Base-by-base conservation (phyloP, 2,797 vertebrate species). In the Crocodylus rhombifer region DNA sequence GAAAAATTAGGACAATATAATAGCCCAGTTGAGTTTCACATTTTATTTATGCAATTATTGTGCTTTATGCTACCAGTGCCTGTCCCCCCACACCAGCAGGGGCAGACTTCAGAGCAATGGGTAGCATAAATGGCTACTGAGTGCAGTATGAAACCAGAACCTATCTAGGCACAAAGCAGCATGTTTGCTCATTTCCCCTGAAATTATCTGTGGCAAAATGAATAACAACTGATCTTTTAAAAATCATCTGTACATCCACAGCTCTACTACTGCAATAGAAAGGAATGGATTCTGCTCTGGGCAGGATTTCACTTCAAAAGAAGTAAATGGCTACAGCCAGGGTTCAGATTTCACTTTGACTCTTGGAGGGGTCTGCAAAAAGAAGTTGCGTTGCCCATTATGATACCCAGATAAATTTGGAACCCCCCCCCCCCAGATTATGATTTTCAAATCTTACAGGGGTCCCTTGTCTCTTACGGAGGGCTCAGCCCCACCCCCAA, bases 1-100 rank as follows among this genome's bases (percentile, higher is more conserved):
- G 80, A 67, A 93, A 79, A 90, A 77, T 60, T 0, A 61, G 30
- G 65, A 13, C 67, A 7, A 55, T 78, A 80, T 85, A 55, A 95
- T 91, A 93, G 78, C 65, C 76, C 93, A 80, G 88, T 80, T 77
- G 84, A 7, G 7, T 58, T 79, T 60, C 82, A 56, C 16, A 65
- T 0, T 0, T 11, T 77, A 33, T 60, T 33, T 77, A 13, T 21
- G 21, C 12, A 14, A 57, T 42, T 42, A 42, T 42, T 10, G 42
- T 42, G 42, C 42, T 42, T 30, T 30, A 28, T 65, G 64, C 64
- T 65, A 15, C 17, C 30, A 12, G 65, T 33, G 18, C 65, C 33
- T 69, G 17, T 69, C 42, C 30, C 65, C 30, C 65, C 30, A 21
- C 65, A 69, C 65, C 65, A 69, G 30, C 30, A 21, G 65, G 18